A percentile compares a stretch with the other conserved stretches of the same genome.
phyloP scores from a whole-genome alignment of 1,140 invertebrate genomes.

The Drosophila parabipectinata region DNA sequence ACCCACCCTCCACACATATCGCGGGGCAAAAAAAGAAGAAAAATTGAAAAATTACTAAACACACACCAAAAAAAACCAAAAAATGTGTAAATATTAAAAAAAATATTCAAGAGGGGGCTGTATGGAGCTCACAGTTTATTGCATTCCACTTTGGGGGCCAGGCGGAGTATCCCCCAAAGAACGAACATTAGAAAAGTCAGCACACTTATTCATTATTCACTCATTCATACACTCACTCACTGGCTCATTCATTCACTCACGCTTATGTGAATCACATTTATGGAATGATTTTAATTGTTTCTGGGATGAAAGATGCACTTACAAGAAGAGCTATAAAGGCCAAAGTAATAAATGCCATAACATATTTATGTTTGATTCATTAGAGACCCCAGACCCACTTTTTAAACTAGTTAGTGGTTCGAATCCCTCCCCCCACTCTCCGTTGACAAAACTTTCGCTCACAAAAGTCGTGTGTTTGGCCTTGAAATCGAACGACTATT shows the following conservation, averaged over 20 bases:
- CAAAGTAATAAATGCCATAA: slow-evolving; percentile 3
- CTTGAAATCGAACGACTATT: slow-evolving; percentile 46
- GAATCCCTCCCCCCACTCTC: too few relatives aligned
- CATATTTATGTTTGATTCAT: slow-evolving; percentile 27
- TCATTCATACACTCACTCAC: slow-evolving; percentile 34
- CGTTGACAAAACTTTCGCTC: not conserved
- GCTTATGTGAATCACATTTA: slow-evolving; percentile 45
- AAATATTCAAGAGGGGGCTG: slow-evolving; percentile 26
- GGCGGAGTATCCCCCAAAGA: slow-evolving; percentile 24
- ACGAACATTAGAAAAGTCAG: slow-evolving; percentile 1
- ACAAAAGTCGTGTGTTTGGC: slow-evolving; percentile 17
- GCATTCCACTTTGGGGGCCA: slow-evolving; percentile 59
- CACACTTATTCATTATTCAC: slow-evolving; percentile 49
- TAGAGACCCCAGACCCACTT: too few relatives aligned
- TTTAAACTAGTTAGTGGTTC: too few relatives aligned
- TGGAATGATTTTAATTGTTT: slow-evolving; percentile 37
- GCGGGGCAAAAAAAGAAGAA: not conserved
- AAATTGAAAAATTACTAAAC: slow-evolving; percentile 68
- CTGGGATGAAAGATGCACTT: slow-evolving; percentile 43
- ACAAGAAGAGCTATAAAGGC: slow-evolving; percentile 12
- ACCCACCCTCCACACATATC: not conserved
- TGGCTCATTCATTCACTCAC: slow-evolving; percentile 40
- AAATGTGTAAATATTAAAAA: slow-evolving; percentile 22
- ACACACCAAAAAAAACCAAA: slow-evolving; percentile 46
- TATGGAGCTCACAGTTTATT: slow-evolving; percentile 58